A percentile compares a stretch with the other conserved stretches of the same genome.
These are phyloP conservation scores for Hypomecis punctinalis DNA, from an alignment of 2,888 invertebrate species.

Conservation along the genomic window DNA sequence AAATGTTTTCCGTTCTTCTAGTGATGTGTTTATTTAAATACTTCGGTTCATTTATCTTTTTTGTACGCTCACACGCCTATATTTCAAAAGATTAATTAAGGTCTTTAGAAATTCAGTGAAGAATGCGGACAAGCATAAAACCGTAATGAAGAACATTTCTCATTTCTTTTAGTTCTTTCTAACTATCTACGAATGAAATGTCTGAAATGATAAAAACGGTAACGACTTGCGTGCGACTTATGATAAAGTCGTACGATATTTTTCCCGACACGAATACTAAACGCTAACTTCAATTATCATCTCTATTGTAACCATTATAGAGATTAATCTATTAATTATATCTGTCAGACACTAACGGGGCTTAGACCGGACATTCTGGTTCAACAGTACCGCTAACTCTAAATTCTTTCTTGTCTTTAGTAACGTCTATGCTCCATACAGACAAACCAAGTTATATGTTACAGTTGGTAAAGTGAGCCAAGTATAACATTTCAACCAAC, in stretches of 20 bases:
- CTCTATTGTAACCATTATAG: constrained; percentile 51
- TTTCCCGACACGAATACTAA: constrained; percentile 38
- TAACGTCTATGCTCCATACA: constrained; percentile 22
- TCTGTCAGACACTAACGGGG: constrained; percentile 73
- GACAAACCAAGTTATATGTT: not conserved
- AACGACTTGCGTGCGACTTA: constrained; percentile 17
- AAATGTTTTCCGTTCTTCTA: constrained; percentile 1
- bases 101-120: constrained; percentile 1
- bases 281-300: constrained; percentile 44
- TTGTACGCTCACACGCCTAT: constrained; percentile 12
- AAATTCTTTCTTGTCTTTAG: constrained; percentile 56
- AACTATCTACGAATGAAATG: constrained; percentile 6
- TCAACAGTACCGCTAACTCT: constrained; percentile 75
- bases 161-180: constrained; percentile 17
- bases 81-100: constrained; percentile 8
- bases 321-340: constrained; percentile 70
- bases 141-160: constrained; percentile 10
- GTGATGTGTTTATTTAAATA: constrained; percentile 1
- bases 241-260: constrained; percentile 33
- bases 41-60: not conserved
- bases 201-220: constrained; percentile 16
- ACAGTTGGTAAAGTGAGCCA: not conserved
- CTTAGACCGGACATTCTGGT: constrained; percentile 76
- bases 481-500: not conserved
- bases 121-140: constrained; percentile 8